Conservation (phyloP, 2,113 vertebrate species). For the Equus quagga region DNA sequence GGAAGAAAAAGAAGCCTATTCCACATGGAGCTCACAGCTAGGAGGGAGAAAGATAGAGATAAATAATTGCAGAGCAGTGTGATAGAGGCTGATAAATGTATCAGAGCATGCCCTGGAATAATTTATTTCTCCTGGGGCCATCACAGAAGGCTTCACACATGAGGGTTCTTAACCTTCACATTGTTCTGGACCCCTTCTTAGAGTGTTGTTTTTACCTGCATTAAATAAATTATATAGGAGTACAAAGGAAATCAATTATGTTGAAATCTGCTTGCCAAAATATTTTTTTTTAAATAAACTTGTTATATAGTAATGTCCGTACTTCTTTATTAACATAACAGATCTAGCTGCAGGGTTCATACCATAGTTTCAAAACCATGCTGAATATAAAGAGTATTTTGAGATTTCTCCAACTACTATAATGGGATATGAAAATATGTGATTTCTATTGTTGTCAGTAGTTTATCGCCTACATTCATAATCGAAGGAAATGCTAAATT, state of each 20-base stretch:
- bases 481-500: conserved; percentile 39
- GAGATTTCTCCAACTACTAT: background rate
- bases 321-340: background rate
- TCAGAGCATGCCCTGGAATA: background rate
- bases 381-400: background rate
- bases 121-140: background rate
- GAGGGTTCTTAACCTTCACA: background rate
- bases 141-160: background rate
- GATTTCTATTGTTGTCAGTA: background rate
- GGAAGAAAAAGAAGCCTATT: background rate
- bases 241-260: background rate
- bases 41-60: background rate
- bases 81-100: background rate
- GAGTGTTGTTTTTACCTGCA: background rate
- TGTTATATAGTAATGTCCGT: background rate
- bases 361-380: background rate
- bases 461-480: conserved; percentile 13
- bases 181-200: background rate
- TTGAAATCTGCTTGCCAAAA: background rate
- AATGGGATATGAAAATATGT: background rate
- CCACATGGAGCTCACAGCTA: background rate
- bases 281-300: background rate
- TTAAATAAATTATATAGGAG: background rate
- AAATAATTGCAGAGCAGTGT: background rate
- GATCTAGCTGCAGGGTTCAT: background rate